Conservation (phyloP, 2,113 vertebrate genomes). For the Ranitomeya imitator region DNA sequence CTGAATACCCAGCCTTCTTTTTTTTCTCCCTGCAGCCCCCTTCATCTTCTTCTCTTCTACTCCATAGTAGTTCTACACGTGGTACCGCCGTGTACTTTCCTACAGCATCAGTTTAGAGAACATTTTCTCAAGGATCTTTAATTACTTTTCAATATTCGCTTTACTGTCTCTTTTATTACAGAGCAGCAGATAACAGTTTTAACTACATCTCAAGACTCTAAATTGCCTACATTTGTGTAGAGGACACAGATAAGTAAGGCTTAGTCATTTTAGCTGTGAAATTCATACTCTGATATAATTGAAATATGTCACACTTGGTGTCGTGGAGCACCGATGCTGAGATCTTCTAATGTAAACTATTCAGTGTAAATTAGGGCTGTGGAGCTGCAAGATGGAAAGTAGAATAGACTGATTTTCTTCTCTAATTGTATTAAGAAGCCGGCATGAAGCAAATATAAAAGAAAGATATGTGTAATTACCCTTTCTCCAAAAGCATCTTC, state of each 20-base stretch:
- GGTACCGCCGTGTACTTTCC: neutral
- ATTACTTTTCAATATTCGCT: neutral
- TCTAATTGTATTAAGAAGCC: neutral
- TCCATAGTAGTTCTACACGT: neutral
- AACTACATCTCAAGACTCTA: neutral
- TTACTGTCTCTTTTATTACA: neutral
- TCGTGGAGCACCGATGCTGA: neutral
- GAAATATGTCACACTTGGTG: constrained; percentile 1
- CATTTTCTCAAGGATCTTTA: neutral
- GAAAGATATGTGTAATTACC: constrained; percentile 72
- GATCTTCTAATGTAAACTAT: constrained; percentile 17
- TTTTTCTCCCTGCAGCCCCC: too few relatives aligned
- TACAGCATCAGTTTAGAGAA: neutral
- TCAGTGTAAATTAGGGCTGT: neutral
- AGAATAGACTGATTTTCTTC: neutral
- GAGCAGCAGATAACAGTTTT: neutral
- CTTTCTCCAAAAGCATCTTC: constrained; percentile 76
- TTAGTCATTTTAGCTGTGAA: neutral
- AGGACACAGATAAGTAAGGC: neutral
- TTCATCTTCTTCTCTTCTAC: neutral
- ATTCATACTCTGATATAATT: constrained; percentile 12
- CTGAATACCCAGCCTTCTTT: too few relatives aligned
- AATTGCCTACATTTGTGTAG: constrained; percentile 5
- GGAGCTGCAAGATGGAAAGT: neutral
- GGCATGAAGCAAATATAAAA: constrained; percentile 22